Base-by-base conservation (phyloP, 1,140 invertebrate species). In the Lepidurus apus region DNA sequence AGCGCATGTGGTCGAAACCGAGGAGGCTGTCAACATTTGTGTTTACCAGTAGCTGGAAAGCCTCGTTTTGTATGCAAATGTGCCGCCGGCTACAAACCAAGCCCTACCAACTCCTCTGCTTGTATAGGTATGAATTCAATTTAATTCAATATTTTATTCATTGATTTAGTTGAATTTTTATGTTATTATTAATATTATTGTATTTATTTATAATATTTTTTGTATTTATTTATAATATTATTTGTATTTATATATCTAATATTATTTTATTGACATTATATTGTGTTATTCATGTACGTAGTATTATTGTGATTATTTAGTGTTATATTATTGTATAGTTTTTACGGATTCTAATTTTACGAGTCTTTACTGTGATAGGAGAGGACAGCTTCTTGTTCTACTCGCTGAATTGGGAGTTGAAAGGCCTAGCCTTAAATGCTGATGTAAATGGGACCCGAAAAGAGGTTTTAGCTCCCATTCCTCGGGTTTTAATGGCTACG, bases 1-100 rank as follows among this genome's bases (percentile, higher is more conserved):
- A 83, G 92, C 89, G 82, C 84, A 81, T 82, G 87, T 83, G 82
- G 83, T 24, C 75, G 77, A 7, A 87, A 90, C 77, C 89, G 88
- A 81, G 88, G 89, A 47, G 87, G 87, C 43, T 95, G 93, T 84
- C 87, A 90, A 79, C 93, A 96, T 84, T 85, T 96, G 3, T 96
- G 94, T 85, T 84, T 96, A 76, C 91, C 93, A 11, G 86, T 87
- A 24, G 89, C 88, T 1, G 78, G 53, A 7, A 65, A 82, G 10
- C 85, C 82, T 0, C 84, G 85, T 11, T 87, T 88, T 80, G 87
- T 87, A 1, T 96, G 94, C 84, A 88, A 87, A 77, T 96, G 94
- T 85, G 91, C 93, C 2, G 87, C 90, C 43, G 94, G 94, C 1
- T 94, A 91, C 85, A 81, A 83, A 24, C 81, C 86, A 17, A 87